These are phyloP conservation scores for Chitala chitala DNA, from an alignment of 2,113 vertebrate species.

Conservation along the genomic window DNA sequence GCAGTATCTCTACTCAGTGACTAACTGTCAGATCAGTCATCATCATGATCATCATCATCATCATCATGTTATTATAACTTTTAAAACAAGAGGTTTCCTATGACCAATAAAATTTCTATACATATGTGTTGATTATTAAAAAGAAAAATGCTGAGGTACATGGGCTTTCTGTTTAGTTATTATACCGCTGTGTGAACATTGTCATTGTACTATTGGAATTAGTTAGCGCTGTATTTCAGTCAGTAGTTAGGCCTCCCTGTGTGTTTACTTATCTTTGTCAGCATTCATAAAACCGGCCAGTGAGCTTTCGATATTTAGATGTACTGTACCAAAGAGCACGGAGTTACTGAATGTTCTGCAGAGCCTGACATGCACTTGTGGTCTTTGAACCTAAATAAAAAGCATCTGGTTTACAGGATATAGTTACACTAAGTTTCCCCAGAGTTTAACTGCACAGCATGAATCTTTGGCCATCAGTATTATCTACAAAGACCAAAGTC, in stretches of 20 bases:
- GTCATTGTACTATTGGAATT: neutral
- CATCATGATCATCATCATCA: neutral
- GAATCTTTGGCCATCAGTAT: neutral
- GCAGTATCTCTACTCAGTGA: neutral
- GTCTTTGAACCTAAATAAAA: neutral
- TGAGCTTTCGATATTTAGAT: constrained; percentile 12
- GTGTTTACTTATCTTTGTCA: neutral
- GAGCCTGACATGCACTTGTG: no score
- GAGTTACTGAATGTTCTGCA: neutral
- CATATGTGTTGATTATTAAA: neutral
- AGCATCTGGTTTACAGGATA: no score
- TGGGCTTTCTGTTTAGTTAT: neutral
- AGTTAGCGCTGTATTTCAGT: neutral
- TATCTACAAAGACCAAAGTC: constrained; percentile 6
- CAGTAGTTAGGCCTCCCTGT: neutral
- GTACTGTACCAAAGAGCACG: constrained; percentile 12
- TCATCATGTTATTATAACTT: neutral
- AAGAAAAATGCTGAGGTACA: neutral
- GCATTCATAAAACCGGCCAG: neutral
- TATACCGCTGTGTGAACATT: neutral
- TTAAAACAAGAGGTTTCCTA: neutral
- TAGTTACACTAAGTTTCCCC: constrained; percentile 7
- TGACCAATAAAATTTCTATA: neutral
- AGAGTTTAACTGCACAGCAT: neutral
- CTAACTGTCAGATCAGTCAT: neutral